phyloP scores from a whole-genome alignment of 2,888 invertebrate species.

The Pogonocherus hispidulus region DNA sequence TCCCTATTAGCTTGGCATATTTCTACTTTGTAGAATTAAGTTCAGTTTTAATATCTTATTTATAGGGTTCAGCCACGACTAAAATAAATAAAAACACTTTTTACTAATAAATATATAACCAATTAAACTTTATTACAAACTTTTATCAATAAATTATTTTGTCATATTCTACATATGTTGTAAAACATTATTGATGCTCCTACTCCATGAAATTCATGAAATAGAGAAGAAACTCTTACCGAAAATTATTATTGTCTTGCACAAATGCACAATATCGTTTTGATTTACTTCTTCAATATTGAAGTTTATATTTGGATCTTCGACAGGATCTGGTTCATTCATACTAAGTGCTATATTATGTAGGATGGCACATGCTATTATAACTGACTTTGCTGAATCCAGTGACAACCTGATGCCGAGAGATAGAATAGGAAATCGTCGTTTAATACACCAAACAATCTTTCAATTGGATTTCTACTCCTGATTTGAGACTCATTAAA shows the following conservation, averaged over 20 bases:
- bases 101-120: no score
- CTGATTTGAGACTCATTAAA: slow-evolving; percentile 58
- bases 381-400: slow-evolving; percentile 1
- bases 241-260: not conserved
- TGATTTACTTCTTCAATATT: not conserved
- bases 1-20: no score
- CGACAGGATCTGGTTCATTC: not conserved
- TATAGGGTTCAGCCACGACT: no score
- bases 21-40: no score
- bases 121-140: no score
- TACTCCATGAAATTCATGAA: not conserved
- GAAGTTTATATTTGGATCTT: not conserved
- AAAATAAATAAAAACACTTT: no score
- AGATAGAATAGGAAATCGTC: slow-evolving; percentile 28
- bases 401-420: slow-evolving; percentile 34
- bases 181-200: not conserved
- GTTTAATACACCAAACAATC: slow-evolving; percentile 55
- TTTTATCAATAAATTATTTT: no score
- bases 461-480: slow-evolving; percentile 58
- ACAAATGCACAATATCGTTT: not conserved
- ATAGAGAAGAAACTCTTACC: not conserved
- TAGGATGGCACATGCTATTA: not conserved
- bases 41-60: no score
- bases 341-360: slow-evolving; percentile 9
- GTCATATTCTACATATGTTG: no score